Evolutionary conservation across 2,797 vertebrate genomes (phyloP), one percentile per base, ranked within the genome.

Genomic region (Lophius americanus): DNA sequence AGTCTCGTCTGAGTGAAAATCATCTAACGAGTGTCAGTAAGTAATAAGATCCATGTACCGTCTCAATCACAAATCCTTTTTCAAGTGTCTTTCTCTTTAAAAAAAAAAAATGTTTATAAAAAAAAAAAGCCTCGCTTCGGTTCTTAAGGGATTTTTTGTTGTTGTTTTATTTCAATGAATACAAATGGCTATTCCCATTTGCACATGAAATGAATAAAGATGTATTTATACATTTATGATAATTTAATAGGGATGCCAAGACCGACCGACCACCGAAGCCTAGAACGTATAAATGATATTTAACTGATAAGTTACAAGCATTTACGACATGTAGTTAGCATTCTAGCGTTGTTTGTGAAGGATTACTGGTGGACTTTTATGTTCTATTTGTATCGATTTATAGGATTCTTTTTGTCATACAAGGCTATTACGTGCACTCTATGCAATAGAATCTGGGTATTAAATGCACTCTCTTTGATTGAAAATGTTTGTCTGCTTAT

Each of bases 401-500:
- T 91, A 90, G 77, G 73, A 86, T 78, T 23, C 23, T 23, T 85
- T 91, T 90, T 94, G 92, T 94, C 93, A 94, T 95, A 94, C 91
- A 91, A 93, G 92, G 85, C 93, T 94, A 93, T 91, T 95, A 94
- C 88, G 81, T 95, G 92, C 93, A 94, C 93, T 93, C 93, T 91
- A 89, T 94, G 93, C 94, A 94, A 94, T 95, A 95, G 92, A 93
- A 92, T 92, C 93, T 93, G 88, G 89, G 92, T 94, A 92, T 93
- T 91, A 92, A 95, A 96, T 95, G 94, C 96, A 96, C 95, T 95
- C 91, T 81, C 91, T 78, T 88, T 93, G 92, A 96, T 93, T 93
- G 92, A 92, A 95, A 92, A 92, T 92, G 89, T 93, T 94, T 94
- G 95, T 94, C 92, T 94, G 90, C 95, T 94, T 91, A 92, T 96